A percentile compares a stretch with the other conserved stretches of the same genome.
Conservation (phyloP, 2,888 invertebrate genomes). For the Seladonia tumulorum region DNA sequence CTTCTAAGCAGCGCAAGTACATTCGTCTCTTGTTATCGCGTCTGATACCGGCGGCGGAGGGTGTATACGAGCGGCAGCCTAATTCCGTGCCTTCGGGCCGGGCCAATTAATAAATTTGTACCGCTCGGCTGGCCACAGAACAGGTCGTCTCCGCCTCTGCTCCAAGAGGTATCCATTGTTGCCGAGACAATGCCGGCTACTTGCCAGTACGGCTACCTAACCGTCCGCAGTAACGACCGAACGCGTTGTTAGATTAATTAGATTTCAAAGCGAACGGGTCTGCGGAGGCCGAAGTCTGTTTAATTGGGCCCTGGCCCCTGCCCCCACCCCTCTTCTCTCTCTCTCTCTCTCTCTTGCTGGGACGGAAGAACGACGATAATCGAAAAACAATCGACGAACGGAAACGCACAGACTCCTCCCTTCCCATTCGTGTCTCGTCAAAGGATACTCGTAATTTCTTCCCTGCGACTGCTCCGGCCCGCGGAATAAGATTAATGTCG, state of each 20-base stretch:
- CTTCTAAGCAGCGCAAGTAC: constrained; percentile 35
- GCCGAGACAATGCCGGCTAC: constrained; percentile 75
- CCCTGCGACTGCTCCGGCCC: neutral
- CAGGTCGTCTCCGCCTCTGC: constrained; percentile 71
- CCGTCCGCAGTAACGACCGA: constrained; percentile 68
- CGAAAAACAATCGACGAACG: constrained; percentile 34
- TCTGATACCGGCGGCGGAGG: constrained; percentile 16
- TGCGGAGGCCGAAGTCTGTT: constrained; percentile 34
- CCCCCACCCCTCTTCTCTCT: no score
- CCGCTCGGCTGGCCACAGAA: constrained; percentile 70
- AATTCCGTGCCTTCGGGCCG: constrained; percentile 66
- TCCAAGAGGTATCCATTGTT: constrained; percentile 75
- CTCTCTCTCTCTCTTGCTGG: neutral
- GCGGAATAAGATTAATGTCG: neutral
- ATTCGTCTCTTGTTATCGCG: constrained; percentile 45
- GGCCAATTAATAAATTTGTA: constrained; percentile 80
- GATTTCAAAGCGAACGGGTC: constrained; percentile 68
- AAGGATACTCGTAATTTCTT: constrained; percentile 48
- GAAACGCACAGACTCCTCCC: neutral
- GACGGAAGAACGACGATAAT: constrained; percentile 28
- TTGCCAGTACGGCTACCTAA: constrained; percentile 75
- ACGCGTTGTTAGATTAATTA: constrained; percentile 75
- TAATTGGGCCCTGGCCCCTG: constrained; percentile 43
- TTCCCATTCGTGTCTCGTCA: constrained; percentile 13
- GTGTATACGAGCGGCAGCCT: constrained; percentile 41